These are phyloP conservation scores for Tortricodes alternella DNA, from an alignment of 2,888 invertebrate species.

Conservation along the genomic window DNA sequence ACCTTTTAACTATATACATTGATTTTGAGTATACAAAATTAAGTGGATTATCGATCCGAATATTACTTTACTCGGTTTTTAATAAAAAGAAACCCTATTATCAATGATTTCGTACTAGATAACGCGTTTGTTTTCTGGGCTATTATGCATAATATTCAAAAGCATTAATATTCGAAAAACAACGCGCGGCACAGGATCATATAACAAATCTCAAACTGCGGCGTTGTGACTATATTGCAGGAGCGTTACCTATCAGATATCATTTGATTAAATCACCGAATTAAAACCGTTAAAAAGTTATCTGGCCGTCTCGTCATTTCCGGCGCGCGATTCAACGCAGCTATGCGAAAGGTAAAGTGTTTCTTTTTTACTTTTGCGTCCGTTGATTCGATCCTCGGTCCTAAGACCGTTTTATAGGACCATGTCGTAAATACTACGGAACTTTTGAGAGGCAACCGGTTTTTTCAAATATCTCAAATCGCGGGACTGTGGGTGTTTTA, in stretches of 20 bases:
- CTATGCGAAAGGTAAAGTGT: slow-evolving; percentile 17
- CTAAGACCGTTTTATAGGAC: slow-evolving; percentile 19
- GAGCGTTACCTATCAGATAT: background rate
- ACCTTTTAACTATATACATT: too few relatives aligned
- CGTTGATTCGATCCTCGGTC: slow-evolving; percentile 10
- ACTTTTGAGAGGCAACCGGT: slow-evolving; percentile 6
- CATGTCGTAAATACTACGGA: slow-evolving; percentile 20
- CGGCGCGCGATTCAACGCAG: slow-evolving; percentile 1
- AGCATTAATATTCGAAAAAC: too few relatives aligned
- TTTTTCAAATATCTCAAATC: slow-evolving; percentile 4
- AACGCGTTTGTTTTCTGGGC: too few relatives aligned
- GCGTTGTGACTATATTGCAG: too few relatives aligned
- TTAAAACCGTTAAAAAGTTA: slow-evolving; percentile 2
- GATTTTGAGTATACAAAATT: too few relatives aligned
- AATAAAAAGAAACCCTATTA: too few relatives aligned
- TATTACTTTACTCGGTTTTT: too few relatives aligned
- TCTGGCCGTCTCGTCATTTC: slow-evolving; percentile 17
- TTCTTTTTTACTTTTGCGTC: slow-evolving; percentile 15
- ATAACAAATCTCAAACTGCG: too few relatives aligned
- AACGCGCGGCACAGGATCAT: too few relatives aligned
- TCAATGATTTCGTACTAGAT: too few relatives aligned
- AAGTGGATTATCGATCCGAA: too few relatives aligned
- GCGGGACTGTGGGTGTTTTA: background rate
- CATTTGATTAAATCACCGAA: background rate
- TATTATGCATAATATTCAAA: too few relatives aligned